phyloP scores from a whole-genome alignment of 2,888 invertebrate genomes.

The Clusia tigrina region DNA sequence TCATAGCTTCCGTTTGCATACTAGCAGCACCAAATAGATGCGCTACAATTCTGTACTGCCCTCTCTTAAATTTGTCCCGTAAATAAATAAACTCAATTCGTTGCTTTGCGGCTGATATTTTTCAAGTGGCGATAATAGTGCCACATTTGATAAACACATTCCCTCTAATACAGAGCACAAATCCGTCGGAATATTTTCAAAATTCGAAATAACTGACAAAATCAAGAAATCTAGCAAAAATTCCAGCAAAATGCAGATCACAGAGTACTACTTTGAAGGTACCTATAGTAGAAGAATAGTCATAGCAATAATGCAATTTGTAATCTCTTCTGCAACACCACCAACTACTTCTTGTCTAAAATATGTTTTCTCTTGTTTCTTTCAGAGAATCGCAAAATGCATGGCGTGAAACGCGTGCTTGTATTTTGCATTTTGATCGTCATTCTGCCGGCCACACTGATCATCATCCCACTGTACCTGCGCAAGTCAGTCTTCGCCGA shows the following conservation, averaged over 20 bases:
- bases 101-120: constrained; percentile 10
- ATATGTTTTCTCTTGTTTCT: constrained; percentile 26
- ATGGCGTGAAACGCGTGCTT: constrained; percentile 79
- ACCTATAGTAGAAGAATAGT: constrained; percentile 17
- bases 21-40: not conserved
- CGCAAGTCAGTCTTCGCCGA: constrained; percentile 80
- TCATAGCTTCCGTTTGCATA: no score
- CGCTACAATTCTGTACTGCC: not conserved
- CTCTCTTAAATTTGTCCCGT: not conserved
- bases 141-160: constrained; percentile 31
- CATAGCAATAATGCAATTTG: constrained; percentile 21
- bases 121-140: constrained; percentile 14
- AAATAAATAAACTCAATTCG: constrained; percentile 13
- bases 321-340: no score
- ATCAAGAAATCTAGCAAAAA: not conserved
- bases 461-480: constrained; percentile 80
- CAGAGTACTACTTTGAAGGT: constrained; percentile 61
- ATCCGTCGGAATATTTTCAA: constrained; percentile 23
- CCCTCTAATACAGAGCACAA: constrained; percentile 20
- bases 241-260: constrained; percentile 38
- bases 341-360: not conserved
- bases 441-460: constrained; percentile 76
- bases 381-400: constrained; percentile 77
- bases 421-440: constrained; percentile 80
- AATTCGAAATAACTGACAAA: not conserved